These are phyloP conservation scores for Gasteruption jaculator DNA, from an alignment of 2,888 invertebrate genomes.

Conservation along the genomic window DNA sequence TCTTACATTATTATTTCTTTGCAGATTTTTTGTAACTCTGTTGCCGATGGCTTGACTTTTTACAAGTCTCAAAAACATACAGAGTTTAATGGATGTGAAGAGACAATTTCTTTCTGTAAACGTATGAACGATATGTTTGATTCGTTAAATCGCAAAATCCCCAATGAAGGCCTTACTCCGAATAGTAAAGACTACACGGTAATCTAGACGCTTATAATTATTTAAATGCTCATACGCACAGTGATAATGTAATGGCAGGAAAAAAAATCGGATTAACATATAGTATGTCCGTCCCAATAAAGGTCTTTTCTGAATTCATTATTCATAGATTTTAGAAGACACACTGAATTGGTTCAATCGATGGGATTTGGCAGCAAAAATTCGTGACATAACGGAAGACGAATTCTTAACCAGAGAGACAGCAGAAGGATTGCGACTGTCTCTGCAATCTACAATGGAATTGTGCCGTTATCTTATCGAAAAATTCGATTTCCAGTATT, in stretches of 20 bases:
- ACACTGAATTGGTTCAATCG: slow-evolving; percentile 7
- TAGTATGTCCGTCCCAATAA: too few species aligned
- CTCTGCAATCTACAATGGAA: slow-evolving; percentile 10
- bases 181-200: neutral
- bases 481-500: slow-evolving; percentile 8
- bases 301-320: slow-evolving; percentile 1
- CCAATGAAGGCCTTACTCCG: slow-evolving; percentile 5
- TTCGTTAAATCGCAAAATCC: slow-evolving; percentile 17
- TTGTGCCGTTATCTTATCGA: slow-evolving; percentile 8
- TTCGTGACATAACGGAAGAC: slow-evolving; percentile 1
- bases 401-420: slow-evolving; percentile 10
- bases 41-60: slow-evolving; percentile 16
- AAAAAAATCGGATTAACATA: neutral
- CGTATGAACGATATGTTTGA: slow-evolving; percentile 26
- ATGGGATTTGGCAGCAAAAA: slow-evolving; percentile 9
- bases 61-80: slow-evolving; percentile 13
- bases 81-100: slow-evolving; percentile 14
- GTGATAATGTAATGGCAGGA: too few species aligned
- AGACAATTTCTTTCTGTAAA: slow-evolving; percentile 21
- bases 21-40: slow-evolving; percentile 23
- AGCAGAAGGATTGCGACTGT: slow-evolving; percentile 9
- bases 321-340: slow-evolving; percentile 12
- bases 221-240: neutral
- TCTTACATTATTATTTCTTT: neutral
- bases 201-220: neutral